Base-by-base conservation (phyloP, 2,113 vertebrate species). In the Larimichthys polyactis region DNA sequence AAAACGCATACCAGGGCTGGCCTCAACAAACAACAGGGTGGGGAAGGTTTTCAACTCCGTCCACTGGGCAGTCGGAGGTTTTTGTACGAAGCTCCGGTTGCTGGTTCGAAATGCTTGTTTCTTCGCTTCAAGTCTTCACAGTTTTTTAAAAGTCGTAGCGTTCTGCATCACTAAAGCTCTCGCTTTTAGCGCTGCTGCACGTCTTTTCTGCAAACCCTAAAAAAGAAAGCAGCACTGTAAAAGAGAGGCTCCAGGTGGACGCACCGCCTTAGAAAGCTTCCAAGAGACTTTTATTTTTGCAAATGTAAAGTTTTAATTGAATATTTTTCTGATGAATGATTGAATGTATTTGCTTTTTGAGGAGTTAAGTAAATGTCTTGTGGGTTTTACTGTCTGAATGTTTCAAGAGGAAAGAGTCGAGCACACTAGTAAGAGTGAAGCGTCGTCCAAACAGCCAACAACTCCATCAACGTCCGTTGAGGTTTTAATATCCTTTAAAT, bases 261-360 rank as follows among this genome's bases (percentile, higher is more conserved):
- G 66, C 78, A 9, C 74, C 58, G 86, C 86, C 83, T 89, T 89
- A 84, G 77, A 55, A 87, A 58, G 72, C 88, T 86, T 82, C 78
- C 57, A 51, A 90, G 82, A 92, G 81, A 87, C 81, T 90, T 87
- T 91, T 90, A 89, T 91, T 87, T 91, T 90, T 90, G 70, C 80
- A 86, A 70, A 65, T 80, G 85, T 86, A 85, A 40, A 84, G 81
- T 86, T 89, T 85, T 65, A 70, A 80, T 78, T 63, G 58, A 81
- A 16, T 90, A 85, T 91, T 87, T 91, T 88, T 88, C 82, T 83
- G 87, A 79, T 67, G 84, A 87, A 82, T 85, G 77, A 75, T 84
- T 91, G 89, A 91, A 91, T 91, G 91, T 91, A 91, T 84, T 90
- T 88, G 73, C 64, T 81, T 86, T 81, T 85, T 81, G 43, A 58